These are phyloP conservation scores for Pardalotus punctatus DNA, from an alignment of 2,113 vertebrate species.

Conservation along the genomic window DNA sequence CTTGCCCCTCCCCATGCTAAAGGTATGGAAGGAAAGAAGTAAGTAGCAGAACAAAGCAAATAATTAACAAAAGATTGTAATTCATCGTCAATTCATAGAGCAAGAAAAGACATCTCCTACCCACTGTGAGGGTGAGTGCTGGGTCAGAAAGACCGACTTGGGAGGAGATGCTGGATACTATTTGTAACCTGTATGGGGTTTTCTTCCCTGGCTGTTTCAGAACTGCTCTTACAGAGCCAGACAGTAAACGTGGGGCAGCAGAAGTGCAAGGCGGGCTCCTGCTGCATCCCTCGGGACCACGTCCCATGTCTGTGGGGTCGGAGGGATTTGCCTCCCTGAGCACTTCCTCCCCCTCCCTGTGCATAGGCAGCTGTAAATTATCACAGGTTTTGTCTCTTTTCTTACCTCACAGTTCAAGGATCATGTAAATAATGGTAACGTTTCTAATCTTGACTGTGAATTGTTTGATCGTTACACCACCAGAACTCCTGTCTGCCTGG, in stretches of 20 bases:
- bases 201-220: background rate
- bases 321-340: background rate
- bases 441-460: background rate
- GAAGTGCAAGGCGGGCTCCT: background rate
- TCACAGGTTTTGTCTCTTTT: background rate
- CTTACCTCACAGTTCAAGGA: background rate
- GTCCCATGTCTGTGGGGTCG: fast-evolving
- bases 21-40: background rate
- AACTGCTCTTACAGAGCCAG: background rate
- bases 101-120: background rate
- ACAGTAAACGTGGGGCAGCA: background rate
- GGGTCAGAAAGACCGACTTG: background rate
- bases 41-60: background rate
- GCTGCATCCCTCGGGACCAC: fast-evolving
- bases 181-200: background rate
- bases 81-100: background rate
- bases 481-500: background rate
- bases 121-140: fast-evolving
- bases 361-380: background rate
- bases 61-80: background rate
- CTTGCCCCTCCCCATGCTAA: background rate
- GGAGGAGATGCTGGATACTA: background rate
- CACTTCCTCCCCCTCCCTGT: fast-evolving
- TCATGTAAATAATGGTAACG: background rate
- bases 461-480: background rate